These are phyloP conservation scores for Bradypodion ventrale DNA, from an alignment of 2,797 vertebrate genomes.

Conservation along the genomic window DNA sequence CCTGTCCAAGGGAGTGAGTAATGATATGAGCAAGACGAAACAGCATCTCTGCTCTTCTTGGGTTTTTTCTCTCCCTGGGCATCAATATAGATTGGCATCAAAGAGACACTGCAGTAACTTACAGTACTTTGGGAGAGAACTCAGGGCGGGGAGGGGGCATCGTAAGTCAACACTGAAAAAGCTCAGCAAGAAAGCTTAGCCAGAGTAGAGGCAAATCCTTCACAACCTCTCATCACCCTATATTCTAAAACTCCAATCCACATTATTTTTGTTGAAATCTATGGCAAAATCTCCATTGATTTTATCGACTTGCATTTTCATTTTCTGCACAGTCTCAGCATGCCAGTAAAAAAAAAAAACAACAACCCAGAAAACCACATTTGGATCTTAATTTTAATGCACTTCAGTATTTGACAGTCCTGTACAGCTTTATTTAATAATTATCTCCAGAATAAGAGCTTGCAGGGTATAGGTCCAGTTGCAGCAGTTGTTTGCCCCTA, in stretches of 20 bases:
- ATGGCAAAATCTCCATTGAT: neutral
- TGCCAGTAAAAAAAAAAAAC: neutral
- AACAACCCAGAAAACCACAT: no score
- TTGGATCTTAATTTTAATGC: neutral
- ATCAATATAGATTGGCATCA: neutral
- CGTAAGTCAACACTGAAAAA: neutral
- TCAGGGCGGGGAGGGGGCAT: no score
- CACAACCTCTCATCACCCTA: neutral
- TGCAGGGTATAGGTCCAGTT: neutral
- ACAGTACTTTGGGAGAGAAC: no score
- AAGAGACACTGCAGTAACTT: no score
- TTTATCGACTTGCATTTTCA: neutral
- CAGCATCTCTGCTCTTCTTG: no score
- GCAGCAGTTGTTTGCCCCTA: neutral
- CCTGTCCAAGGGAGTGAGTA: neutral
- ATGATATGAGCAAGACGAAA: no score
- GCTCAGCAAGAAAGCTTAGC: neutral
- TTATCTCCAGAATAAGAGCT: neutral
- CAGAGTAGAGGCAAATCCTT: neutral
- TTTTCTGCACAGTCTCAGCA: neutral
- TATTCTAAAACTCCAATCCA: neutral
- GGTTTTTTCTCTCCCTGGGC: no score
- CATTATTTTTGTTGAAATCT: neutral
- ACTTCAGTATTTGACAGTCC: neutral
- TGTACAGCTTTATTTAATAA: neutral